Evolutionary conservation across 1,140 invertebrate genomes (phyloP), one percentile per base, ranked within the genome.

Genomic region (Archivesica marissinica): DNA sequence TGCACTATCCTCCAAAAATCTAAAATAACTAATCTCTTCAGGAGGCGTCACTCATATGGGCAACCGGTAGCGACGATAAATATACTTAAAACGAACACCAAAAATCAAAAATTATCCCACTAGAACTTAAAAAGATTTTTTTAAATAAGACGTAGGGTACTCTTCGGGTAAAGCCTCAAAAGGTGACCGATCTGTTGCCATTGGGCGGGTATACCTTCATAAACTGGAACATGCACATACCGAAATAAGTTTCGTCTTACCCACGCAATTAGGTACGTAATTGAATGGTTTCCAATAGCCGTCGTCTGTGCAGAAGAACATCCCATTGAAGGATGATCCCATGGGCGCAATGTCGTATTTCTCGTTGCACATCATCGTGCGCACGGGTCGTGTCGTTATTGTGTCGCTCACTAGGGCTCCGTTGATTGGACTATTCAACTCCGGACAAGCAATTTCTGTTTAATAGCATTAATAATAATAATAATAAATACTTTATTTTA

Each of bases 381-480:
- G 64, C 11, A 83, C 30, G 6, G 81, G 81, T 20, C 70, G 41
- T 23, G 35, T 38, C 20, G n/a, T 13, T 11, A 83, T 50, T 9
- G 70, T 75, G 56, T 83, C 70, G 28, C 50, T 35, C 0, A 50
- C 54, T 9, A 83, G 28, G 0, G 81, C 81, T 64, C 81, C 81
- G 23, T 83, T 83, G 13, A 47, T 33, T 39, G 81, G 81, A 2
- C 70, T 35, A 64, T 59, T 30, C 25, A 83, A 28, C 17, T 52
- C 50, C 11, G 68, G 81, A 35, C 81, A 83, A 23, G 28, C 11
- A 6, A 75, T 41, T 33, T 39, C 81, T 83, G 64, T 23, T 56
- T 41, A 25, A 11, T 17, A 56, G 17, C 54, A n/a, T 15, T 54
- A 4, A 6, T 6, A 54, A 54, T n/a, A n/a, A n/a, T n/a, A 54